Conservation (phyloP, 2,113 vertebrate species). For the Podarcis raffonei region DNA sequence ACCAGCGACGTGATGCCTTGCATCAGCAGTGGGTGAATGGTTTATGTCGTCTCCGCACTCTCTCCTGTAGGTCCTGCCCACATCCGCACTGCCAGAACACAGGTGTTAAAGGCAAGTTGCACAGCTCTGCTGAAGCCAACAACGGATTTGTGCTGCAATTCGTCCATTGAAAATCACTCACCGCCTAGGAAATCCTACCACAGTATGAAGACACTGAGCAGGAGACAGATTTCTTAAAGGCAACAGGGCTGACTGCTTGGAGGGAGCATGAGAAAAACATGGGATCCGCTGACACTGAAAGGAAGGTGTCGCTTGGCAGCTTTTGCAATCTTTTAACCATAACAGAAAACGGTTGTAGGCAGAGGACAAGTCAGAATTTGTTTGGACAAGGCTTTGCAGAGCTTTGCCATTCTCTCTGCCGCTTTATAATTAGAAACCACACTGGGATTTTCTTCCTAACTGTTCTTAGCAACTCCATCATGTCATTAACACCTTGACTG, state of each 20-base stretch:
- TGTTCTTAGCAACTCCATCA: background rate
- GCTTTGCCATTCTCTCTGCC: background rate
- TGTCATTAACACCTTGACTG: background rate
- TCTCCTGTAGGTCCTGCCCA: background rate
- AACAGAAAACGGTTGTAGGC: background rate
- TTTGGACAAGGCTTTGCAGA: constrained; percentile 17
- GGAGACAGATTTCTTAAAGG: background rate
- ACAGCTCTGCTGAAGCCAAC: background rate
- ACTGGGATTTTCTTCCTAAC: background rate
- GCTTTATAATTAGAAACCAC: constrained; percentile 24
- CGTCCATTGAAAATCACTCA: background rate
- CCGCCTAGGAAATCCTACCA: background rate
- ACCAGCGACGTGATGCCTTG: background rate
- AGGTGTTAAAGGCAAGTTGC: background rate
- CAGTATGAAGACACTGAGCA: background rate
- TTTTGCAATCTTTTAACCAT: background rate
- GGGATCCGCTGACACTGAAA: background rate
- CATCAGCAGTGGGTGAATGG: background rate
- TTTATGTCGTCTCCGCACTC: background rate
- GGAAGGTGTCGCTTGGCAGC: background rate
- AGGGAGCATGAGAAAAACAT: background rate
- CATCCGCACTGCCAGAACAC: background rate
- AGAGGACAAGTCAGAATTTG: constrained; percentile 20
- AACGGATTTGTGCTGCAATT: background rate
- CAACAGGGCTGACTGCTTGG: background rate